phyloP scores from a whole-genome alignment of 2,113 vertebrate species.

The Catharus fuscescens region DNA sequence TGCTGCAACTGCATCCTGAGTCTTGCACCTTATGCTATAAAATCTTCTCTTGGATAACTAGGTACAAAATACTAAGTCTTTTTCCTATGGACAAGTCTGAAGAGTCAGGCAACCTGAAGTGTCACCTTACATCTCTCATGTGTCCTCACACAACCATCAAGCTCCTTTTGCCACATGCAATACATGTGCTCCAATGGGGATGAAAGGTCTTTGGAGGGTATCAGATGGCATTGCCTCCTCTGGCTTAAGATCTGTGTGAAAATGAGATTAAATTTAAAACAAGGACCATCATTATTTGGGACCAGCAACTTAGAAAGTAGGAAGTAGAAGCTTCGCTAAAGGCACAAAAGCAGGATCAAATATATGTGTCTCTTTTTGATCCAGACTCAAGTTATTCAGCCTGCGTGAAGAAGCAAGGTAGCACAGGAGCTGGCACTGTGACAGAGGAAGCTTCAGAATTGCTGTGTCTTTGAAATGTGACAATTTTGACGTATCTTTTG shows the following conservation, averaged over 20 bases:
- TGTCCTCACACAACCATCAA: not conserved
- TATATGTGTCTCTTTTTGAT: not conserved
- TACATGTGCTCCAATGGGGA: not conserved
- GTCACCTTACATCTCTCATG: not conserved
- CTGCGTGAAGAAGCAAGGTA: not conserved
- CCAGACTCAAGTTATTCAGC: not conserved
- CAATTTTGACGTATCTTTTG: not conserved
- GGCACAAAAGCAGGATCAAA: not conserved
- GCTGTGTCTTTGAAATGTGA: not conserved
- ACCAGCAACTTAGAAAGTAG: not conserved
- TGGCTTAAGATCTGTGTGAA: not conserved
- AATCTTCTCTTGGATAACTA: not conserved
- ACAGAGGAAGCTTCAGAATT: not conserved
- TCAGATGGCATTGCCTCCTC: not conserved
- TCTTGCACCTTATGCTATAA: not conserved
- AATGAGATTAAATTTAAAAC: conserved; percentile 10
- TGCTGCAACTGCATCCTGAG: not conserved
- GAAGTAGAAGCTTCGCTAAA: not conserved
- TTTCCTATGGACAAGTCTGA: not conserved
- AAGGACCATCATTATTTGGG: not conserved
- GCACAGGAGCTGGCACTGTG: not conserved
- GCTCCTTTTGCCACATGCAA: not conserved
- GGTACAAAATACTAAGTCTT: not conserved
- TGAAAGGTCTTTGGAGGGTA: conserved; percentile 1
- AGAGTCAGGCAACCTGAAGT: not conserved